phyloP scores from a whole-genome alignment of 64 coral and sea anemone genomes.

The Montipora sp. region DNA sequence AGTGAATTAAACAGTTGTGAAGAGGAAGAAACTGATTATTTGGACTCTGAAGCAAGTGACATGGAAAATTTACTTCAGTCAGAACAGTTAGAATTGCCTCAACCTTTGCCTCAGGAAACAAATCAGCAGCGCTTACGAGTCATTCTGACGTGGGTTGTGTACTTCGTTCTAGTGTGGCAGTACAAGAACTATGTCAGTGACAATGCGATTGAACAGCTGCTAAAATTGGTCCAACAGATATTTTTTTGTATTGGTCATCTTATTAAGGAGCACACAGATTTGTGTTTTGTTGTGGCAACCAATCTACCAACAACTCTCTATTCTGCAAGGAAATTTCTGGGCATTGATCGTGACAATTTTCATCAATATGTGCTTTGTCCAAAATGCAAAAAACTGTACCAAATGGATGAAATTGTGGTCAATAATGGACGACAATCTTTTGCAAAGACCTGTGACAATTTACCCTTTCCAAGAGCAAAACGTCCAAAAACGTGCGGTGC shows the following conservation, averaged over 20 bases:
- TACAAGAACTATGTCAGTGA: not conserved
- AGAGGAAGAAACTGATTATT: slow-evolving; percentile 15
- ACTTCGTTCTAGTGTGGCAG: slow-evolving; percentile 14
- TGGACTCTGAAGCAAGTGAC: too few species aligned
- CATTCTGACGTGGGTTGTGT: slow-evolving; percentile 20
- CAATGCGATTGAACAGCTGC: not conserved
- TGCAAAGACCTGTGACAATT: not conserved
- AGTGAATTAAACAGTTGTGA: not conserved
- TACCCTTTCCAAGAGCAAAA: too few species aligned
- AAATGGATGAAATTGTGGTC: slow-evolving; percentile 23
- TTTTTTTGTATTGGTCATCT: not conserved
- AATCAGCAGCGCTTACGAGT: too few species aligned
- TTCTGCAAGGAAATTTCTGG: not conserved
- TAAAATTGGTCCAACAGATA: not conserved
- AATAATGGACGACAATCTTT: slow-evolving; percentile 13
- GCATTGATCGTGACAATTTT: slow-evolving; percentile 43
- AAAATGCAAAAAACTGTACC: slow-evolving; percentile 53
- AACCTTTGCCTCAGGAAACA: too few species aligned
- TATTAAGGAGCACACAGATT: not conserved
- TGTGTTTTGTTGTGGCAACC: not conserved
- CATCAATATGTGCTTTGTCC: slow-evolving; percentile 33
- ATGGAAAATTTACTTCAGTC: too few species aligned
- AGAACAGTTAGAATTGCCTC: too few species aligned
- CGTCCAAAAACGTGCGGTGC: too few species aligned
- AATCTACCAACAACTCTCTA: not conserved